Evolutionary conservation across 2,797 vertebrate species (phyloP).

Genomic region (Darevskia mixta): DNA sequence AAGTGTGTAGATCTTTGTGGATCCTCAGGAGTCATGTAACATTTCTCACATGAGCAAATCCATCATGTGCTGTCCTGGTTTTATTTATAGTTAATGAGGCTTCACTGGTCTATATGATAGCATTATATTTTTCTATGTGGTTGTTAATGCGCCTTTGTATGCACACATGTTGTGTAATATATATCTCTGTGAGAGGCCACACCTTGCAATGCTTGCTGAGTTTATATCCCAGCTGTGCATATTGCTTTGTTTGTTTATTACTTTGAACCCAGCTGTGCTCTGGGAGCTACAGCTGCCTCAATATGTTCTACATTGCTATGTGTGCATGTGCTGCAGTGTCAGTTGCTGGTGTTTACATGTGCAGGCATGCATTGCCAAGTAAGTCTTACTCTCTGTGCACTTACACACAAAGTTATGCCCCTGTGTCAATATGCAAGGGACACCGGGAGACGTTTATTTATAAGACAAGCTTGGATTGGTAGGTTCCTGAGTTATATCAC

Average conservation of each 20-base stretch:
- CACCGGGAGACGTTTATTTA: slow-evolving; percentile 72
- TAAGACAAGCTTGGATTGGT: slow-evolving; percentile 66
- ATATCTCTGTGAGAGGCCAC: background rate
- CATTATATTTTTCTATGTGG: background rate
- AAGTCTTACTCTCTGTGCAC: background rate
- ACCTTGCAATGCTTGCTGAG: background rate
- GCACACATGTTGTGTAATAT: background rate
- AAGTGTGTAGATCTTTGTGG: background rate
- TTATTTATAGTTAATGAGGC: background rate
- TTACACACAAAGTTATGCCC: background rate
- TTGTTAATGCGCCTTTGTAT: background rate
- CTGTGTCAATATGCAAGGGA: slow-evolving; percentile 17
- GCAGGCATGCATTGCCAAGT: slow-evolving; percentile 37
- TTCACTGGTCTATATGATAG: background rate
- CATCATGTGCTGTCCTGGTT: background rate
- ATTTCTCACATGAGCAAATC: background rate
- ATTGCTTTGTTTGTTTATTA: background rate
- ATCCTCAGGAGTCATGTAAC: background rate
- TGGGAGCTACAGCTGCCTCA: background rate
- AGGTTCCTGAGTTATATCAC: slow-evolving; percentile 73
- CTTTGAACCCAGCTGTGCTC: background rate
- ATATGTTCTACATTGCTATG: background rate
- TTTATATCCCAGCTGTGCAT: accelerated
- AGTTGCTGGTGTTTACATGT: slow-evolving; percentile 1
- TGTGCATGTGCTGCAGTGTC: background rate